Conservation (phyloP, 2,113 vertebrate genomes). For the Hemibagrus wyckioides region DNA sequence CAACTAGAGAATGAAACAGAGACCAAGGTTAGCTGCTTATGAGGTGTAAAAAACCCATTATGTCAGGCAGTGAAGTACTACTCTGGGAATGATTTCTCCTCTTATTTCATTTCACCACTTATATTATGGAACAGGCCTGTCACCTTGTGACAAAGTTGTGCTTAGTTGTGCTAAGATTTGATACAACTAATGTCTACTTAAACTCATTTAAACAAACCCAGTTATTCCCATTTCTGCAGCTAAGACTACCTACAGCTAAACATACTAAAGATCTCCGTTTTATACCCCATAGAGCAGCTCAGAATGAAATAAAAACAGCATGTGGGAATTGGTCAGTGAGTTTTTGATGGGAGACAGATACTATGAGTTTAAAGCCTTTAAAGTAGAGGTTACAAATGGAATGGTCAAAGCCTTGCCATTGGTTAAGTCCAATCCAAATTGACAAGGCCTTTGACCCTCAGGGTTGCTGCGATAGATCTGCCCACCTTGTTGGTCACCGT, state of each 20-base stretch:
- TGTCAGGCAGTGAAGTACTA: neutral
- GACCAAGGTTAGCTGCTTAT: slow-evolving; percentile 69
- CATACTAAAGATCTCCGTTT: slow-evolving; percentile 47
- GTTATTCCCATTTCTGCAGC: slow-evolving; percentile 4
- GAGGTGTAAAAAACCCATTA: slow-evolving; percentile 66
- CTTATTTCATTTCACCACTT: slow-evolving; percentile 3
- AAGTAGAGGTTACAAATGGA: slow-evolving; percentile 61
- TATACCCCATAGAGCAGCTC: slow-evolving; percentile 74
- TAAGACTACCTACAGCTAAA: neutral
- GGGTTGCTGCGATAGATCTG: slow-evolving; percentile 84
- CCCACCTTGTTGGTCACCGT: slow-evolving; percentile 99
- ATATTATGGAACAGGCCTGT: slow-evolving; percentile 20
- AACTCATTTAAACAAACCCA: neutral
- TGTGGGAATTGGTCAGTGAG: slow-evolving; percentile 41
- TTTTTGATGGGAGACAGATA: slow-evolving; percentile 45
- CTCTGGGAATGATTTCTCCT: slow-evolving; percentile 9
- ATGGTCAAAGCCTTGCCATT: slow-evolving; percentile 64
- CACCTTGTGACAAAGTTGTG: slow-evolving; percentile 19
- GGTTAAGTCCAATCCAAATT: slow-evolving; percentile 57
- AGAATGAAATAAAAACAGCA: slow-evolving; percentile 56
- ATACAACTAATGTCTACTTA: neutral
- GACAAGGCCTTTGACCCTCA: slow-evolving; percentile 59
- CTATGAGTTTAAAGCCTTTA: slow-evolving; percentile 50
- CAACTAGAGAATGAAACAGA: slow-evolving; percentile 55
- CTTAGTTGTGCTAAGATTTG: neutral